Percentiles rank a stretch among this genome's conserved stretches.
phyloP scores from a whole-genome alignment of 2,888 invertebrate genomes.

The Aspidiotus rigidus region DNA sequence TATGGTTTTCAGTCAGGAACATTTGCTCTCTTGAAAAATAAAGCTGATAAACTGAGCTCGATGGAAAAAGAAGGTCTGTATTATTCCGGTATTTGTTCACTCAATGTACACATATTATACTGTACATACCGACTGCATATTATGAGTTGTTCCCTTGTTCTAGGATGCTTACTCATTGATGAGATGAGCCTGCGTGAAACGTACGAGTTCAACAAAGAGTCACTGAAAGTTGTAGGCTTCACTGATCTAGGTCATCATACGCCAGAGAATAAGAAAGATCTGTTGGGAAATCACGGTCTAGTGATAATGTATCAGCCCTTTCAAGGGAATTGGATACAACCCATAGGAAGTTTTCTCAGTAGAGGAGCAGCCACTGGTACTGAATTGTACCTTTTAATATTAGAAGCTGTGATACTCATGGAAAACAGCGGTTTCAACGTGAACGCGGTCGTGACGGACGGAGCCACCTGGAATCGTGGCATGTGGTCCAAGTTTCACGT shows the following conservation, averaged over 20 bases:
- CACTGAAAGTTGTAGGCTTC: slow-evolving; percentile 17
- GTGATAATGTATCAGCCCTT: slow-evolving; percentile 39
- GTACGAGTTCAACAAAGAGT: slow-evolving; percentile 13
- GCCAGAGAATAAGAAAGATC: slow-evolving; percentile 13
- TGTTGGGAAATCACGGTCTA: slow-evolving; percentile 27
- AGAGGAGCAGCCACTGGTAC: slow-evolving; percentile 37
- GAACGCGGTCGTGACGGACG: slow-evolving; percentile 38
- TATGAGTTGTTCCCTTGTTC: slow-evolving; percentile 12
- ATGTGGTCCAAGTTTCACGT: slow-evolving; percentile 38
- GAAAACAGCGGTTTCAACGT: slow-evolving; percentile 37
- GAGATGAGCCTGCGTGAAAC: slow-evolving; percentile 24
- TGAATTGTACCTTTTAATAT: slow-evolving; percentile 37
- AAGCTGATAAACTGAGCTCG: slow-evolving; percentile 32
- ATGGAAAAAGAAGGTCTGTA: slow-evolving; percentile 34
- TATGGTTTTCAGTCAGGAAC: slow-evolving; percentile 36
- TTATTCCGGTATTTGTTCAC: not conserved
- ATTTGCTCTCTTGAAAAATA: slow-evolving; percentile 35
- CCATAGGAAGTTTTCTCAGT: slow-evolving; percentile 38
- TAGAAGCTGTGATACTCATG: slow-evolving; percentile 38
- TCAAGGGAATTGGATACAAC: slow-evolving; percentile 38
- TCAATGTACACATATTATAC: too few relatives aligned
- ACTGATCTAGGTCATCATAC: slow-evolving; percentile 28
- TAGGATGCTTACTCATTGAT: slow-evolving; percentile 32
- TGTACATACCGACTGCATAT: too few relatives aligned
- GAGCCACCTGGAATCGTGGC: slow-evolving; percentile 39